phyloP scores from a whole-genome alignment of 1,140 invertebrate species.

The Sitobion miscanthi region DNA sequence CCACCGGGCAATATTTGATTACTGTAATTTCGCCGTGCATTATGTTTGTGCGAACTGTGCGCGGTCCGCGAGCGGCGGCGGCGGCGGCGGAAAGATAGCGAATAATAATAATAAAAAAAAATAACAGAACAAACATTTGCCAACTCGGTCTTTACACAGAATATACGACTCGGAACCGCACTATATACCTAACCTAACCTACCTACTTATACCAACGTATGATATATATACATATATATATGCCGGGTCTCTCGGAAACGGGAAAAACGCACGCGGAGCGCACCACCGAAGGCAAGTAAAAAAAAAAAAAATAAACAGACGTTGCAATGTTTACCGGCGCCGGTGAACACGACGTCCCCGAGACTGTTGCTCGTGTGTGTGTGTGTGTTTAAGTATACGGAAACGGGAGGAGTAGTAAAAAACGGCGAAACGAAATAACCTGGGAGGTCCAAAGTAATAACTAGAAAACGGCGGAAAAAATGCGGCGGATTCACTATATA shows the following conservation, averaged over 20 bases:
- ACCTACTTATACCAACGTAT: too few species aligned
- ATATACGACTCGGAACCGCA: neutral
- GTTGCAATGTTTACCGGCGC: conserved; percentile 26
- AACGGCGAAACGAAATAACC: conserved; percentile 18
- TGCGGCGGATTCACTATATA: neutral
- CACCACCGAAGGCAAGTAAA: neutral
- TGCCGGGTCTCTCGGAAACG: neutral
- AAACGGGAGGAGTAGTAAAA: neutral
- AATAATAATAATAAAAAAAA: conserved; percentile 1
- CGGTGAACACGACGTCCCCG: conserved; percentile 1
- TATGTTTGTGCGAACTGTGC: neutral
- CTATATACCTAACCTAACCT: too few species aligned
- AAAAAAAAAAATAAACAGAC: neutral
- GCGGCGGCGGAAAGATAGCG: neutral
- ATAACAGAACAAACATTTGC: conserved; percentile 24
- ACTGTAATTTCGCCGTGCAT: conserved; percentile 18
- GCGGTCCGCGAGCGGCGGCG: too few species aligned
- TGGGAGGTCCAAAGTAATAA: conserved; percentile 37
- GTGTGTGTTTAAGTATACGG: neutral
- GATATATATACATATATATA: neutral
- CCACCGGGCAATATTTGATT: conserved; percentile 30
- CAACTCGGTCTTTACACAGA: neutral
- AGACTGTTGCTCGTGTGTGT: neutral
- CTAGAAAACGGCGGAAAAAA: conserved; percentile 14
- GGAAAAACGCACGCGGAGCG: neutral